phyloP scores from a whole-genome alignment of 2,888 invertebrate genomes.

The Oxytorus armatus region DNA sequence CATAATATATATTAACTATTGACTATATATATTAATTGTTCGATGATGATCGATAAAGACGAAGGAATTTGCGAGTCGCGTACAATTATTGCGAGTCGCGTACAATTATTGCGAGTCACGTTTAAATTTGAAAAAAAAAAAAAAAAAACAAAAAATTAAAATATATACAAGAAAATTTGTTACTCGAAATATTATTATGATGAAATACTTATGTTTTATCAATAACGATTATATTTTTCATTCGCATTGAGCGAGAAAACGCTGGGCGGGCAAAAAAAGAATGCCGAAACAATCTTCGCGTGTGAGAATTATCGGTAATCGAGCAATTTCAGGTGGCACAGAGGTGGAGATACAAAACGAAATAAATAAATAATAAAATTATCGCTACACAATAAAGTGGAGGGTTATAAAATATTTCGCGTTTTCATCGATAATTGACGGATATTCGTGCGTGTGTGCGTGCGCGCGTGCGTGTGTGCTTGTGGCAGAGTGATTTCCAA shows the following conservation, averaged over 20 bases:
- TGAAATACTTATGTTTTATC: constrained; percentile 50
- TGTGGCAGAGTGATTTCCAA: constrained; percentile 48
- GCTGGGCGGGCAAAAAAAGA: background rate
- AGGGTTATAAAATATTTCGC: constrained; percentile 20
- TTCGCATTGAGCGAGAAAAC: background rate
- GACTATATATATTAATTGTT: constrained; percentile 38
- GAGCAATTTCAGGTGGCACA: constrained; percentile 30
- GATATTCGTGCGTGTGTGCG: constrained; percentile 39
- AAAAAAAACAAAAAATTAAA: too few relatives aligned
- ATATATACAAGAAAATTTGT: constrained; percentile 51
- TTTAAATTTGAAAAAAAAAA: too few relatives aligned
- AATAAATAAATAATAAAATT: background rate
- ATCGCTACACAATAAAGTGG: background rate
- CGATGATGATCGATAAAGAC: constrained; percentile 37
- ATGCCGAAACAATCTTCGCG: background rate
- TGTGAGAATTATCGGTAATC: too few relatives aligned
- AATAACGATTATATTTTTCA: constrained; percentile 34
- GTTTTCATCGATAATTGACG: constrained; percentile 22
- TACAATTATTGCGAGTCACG: constrained; percentile 45
- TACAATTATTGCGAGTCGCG: constrained; percentile 33
- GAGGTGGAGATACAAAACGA: constrained; percentile 30
- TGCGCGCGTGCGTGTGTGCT: constrained; percentile 16
- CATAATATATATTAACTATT: constrained; percentile 26
- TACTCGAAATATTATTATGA: constrained; percentile 62
- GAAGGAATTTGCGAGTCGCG: constrained; percentile 48